Base-by-base conservation (phyloP, 2,113 vertebrate species). In the Empidonax alnorum region DNA sequence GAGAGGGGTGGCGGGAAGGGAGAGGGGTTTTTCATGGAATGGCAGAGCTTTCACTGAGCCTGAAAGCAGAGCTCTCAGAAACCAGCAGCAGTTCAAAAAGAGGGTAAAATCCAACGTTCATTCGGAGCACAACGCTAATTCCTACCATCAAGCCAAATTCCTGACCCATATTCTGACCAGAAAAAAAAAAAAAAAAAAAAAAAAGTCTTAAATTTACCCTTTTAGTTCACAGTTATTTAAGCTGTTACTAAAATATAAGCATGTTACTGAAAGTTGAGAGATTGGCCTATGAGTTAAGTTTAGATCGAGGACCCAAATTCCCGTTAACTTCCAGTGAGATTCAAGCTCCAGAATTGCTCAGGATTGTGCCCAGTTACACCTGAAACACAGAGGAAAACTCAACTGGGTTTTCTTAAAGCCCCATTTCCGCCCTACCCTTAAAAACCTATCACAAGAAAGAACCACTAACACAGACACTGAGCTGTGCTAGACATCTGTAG, bases 1-100 rank as follows among this genome's bases (percentile, higher is more conserved):
- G 23, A 33, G 47, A 28, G 42, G 61, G 27, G 61, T 1, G 18
- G 35, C 35, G 35, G 44, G 59, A 15, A 14, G 47, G 47, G 28
- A 56, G 14, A 0, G 9, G 16, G 25, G 6, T 0, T 35, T 47
- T 27, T 44, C 4, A 0, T 17, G 28, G 11, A 25, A 14, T 4
- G 7, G 52, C 47, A 61, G 19, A 44, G 62, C 46, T 4, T 7
- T 37, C 12, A 6, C 17, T 25, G 7, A 30, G 30, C 17, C 31
- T 76, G 74, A 71, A 49, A 80, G 68, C 68, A 68, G 61, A 74
- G 59, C 30, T n/a, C 20, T 28, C 5, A 7, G 73, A 12, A 39
- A 44, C 0, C 9, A 47, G 27, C 25, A 46, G 65, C n/a, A 66
- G 55, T 3, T 77, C 37, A 28, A 47, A 21, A 52, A 71, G 67